Conservation (phyloP, 2,797 vertebrate genomes). For the Brotula barbata region DNA sequence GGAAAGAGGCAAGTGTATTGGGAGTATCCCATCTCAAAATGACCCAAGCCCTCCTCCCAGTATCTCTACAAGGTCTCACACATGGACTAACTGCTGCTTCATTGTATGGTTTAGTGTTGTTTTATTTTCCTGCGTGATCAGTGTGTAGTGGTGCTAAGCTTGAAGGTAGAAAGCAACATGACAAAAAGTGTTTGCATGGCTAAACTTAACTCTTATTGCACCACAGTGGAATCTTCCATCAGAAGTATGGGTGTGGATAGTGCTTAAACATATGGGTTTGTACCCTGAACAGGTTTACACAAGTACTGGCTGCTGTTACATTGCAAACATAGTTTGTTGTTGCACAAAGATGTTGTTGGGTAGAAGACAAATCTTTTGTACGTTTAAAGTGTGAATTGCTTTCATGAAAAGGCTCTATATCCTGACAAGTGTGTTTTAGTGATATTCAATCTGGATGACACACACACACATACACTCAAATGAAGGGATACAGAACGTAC, state of each 20-base stretch:
- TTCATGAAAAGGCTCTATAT: background rate
- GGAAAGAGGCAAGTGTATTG: no score
- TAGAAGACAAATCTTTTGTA: background rate
- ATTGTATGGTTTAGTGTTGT: no score
- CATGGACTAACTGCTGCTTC: no score
- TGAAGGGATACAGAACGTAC: no score
- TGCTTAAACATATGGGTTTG: constrained; percentile 14
- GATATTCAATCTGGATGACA: background rate
- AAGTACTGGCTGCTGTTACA: constrained; percentile 6
- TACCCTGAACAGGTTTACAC: constrained; percentile 30
- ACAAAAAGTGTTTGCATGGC: background rate
- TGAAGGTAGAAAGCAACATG: no score
- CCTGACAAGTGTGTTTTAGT: constrained; percentile 1
- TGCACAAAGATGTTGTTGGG: constrained; percentile 20
- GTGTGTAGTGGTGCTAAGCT: no score
- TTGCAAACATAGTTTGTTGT: constrained; percentile 9
- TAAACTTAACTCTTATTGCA: background rate
- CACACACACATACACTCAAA: background rate
- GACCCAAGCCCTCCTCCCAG: no score
- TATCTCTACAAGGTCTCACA: no score
- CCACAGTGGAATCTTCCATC: constrained; percentile 62
- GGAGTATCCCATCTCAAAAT: no score
- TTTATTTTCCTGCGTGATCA: no score
- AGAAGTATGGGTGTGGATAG: constrained; percentile 12
- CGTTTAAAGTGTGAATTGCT: background rate